phyloP scores from a whole-genome alignment of 2,797 vertebrate genomes.

The Betta splendens region DNA sequence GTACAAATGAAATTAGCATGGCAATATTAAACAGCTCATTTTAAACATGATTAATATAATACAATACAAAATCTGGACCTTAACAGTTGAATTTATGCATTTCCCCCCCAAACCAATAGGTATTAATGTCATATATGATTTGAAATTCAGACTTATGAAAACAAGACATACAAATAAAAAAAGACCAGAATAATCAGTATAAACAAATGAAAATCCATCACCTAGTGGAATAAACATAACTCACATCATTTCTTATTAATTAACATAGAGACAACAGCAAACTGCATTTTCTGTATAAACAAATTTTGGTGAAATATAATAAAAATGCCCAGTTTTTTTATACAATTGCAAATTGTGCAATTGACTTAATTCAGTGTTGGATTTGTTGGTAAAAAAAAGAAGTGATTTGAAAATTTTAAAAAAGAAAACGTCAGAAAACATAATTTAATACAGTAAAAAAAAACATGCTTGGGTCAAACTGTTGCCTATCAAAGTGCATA shows the following conservation, averaged over 20 bases:
- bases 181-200: slow-evolving; percentile 48
- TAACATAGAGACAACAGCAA: slow-evolving; percentile 53
- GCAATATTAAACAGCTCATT: slow-evolving; percentile 58
- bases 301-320: slow-evolving; percentile 65
- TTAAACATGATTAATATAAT: slow-evolving; percentile 63
- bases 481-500: slow-evolving; percentile 83
- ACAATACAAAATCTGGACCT: slow-evolving; percentile 62
- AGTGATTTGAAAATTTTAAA: slow-evolving; percentile 33
- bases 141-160: slow-evolving; percentile 44
- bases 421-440: slow-evolving; percentile 42
- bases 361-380: slow-evolving; percentile 57
- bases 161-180: slow-evolving; percentile 46
- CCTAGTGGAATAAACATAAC: slow-evolving; percentile 54
- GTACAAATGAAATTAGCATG: slow-evolving; percentile 74
- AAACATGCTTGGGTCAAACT: slow-evolving; percentile 51
- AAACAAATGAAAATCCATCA: slow-evolving; percentile 56
- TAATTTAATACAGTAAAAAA: slow-evolving; percentile 42
- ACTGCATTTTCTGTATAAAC: slow-evolving; percentile 67
- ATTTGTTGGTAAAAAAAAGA: slow-evolving; percentile 25
- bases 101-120: slow-evolving; percentile 29
- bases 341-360: slow-evolving; percentile 20
- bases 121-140: slow-evolving; percentile 27
- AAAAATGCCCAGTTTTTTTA: slow-evolving; percentile 31
- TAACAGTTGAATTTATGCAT: slow-evolving; percentile 29
- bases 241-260: slow-evolving; percentile 33